Base-by-base conservation (phyloP, 2,888 invertebrate genomes). In the Ophion obscuratus region DNA sequence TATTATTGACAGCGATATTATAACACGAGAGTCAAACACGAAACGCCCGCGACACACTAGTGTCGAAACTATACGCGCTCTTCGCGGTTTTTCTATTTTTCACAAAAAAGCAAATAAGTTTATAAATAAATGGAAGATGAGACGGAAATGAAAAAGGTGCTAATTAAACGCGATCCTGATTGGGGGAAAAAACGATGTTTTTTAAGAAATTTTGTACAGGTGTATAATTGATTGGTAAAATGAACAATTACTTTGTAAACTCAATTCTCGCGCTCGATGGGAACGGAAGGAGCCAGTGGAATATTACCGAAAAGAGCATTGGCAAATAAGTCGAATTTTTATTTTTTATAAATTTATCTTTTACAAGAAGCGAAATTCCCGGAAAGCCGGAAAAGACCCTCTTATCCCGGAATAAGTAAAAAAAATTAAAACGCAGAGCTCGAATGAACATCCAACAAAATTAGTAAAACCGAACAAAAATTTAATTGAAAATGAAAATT, bases 11-110 rank as follows among this genome's bases (percentile, higher is more conserved):
- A 64, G 57, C 57, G 67, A 77, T 36, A 44, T 44, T 64, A 68
- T 78, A 86, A 86, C 47, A 3, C 68, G 71, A 64, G 31, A 74
- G 44, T 64, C 73, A 86, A 83, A 83, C 73, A 80, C 73, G 53
- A 80, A 74, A 73, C 27, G 44, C 64, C 64, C 7, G 27, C 53
- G 31, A 17, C 17, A 14, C 53, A 53, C 17, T 14, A 53, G 53
- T 17, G 53, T 4, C 17, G 17, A 53, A 53, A 53, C 17, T 53
- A 17, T 17, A 53, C 53, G 53, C 53, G 53, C 53, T 53, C 53
- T 53, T 53, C 14, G 53, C 17, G 11, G 47, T 10, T 47, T 47
- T 47, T 53, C 47, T 68, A 27, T 62, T 64, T 47, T 27, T 9
- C 47, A 7, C 70, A 17, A 9, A 31, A 70, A 31, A 53, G 24